A percentile compares a stretch with the other conserved stretches of the same genome.
Conservation (phyloP, 2,113 vertebrate genomes). For the Brevimyrus niger region DNA sequence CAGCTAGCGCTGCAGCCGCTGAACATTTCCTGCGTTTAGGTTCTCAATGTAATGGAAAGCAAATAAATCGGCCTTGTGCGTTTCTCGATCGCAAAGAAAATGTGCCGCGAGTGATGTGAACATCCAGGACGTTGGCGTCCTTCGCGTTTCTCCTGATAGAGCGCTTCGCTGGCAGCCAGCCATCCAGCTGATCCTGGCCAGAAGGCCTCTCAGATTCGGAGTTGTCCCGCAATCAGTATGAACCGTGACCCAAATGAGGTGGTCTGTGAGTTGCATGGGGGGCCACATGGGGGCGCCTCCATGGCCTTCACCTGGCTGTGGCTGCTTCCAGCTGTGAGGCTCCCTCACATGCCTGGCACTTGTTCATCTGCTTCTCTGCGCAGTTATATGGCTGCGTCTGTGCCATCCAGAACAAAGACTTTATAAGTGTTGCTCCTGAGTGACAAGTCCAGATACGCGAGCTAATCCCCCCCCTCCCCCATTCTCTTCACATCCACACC, state of each 20-base stretch:
- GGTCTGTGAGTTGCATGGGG: neutral
- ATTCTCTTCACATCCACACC: conserved; percentile 22
- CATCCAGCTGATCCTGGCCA: conserved; percentile 45
- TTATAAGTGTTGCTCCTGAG: conserved; percentile 10
- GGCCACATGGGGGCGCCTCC: conserved; percentile 5
- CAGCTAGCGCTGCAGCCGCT: neutral
- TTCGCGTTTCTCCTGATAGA: conserved; percentile 43
- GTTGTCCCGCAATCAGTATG: conserved; percentile 16
- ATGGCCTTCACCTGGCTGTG: conserved; percentile 17
- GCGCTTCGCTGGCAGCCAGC: conserved; percentile 51
- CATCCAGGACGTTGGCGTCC: neutral
- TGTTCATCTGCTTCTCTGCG: neutral
- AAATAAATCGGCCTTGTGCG: neutral
- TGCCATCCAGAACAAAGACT: neutral
- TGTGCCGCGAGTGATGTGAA: neutral
- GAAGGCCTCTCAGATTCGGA: neutral
- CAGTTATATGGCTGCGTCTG: neutral
- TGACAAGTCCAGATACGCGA: conserved; percentile 8
- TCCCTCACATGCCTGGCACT: neutral
- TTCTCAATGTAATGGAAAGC: neutral
- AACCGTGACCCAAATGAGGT: conserved; percentile 28
- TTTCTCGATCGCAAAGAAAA: neutral
- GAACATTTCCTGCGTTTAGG: neutral
- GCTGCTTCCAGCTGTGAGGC: neutral
- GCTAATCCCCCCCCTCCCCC: conserved; percentile 19